These are phyloP conservation scores for Laticauda colubrina DNA, from an alignment of 2,113 vertebrate species.

Conservation along the genomic window DNA sequence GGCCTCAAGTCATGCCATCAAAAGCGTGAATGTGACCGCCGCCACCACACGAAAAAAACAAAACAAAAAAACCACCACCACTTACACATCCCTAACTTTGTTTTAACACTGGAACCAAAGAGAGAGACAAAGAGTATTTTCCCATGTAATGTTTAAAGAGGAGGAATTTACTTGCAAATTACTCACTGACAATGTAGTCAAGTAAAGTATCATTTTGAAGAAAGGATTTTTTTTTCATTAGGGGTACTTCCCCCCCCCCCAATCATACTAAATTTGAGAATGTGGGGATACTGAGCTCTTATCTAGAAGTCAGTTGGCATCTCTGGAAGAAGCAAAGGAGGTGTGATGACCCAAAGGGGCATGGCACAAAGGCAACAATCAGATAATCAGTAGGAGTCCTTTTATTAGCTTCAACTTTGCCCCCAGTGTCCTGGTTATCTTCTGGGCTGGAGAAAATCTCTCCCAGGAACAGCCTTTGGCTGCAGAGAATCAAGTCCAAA, in stretches of 20 bases:
- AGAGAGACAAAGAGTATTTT: background rate
- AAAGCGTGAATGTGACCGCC: background rate
- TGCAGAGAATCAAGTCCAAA: no score
- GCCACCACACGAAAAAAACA: background rate
- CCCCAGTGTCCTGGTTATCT: no score
- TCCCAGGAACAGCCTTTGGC: no score
- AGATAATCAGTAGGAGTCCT: no score
- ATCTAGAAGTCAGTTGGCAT: background rate
- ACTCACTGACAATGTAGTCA: background rate
- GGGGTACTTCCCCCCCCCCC: accelerated
- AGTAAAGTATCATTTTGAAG: background rate
- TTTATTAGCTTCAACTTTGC: no score
- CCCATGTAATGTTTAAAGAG: background rate
- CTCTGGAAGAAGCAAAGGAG: background rate
- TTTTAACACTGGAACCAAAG: background rate
- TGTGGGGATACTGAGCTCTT: background rate
- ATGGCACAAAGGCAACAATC: no score
- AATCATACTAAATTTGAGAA: background rate
- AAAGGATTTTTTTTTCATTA: background rate
- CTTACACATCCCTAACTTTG: background rate
- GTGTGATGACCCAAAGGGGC: no score
- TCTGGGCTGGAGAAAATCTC: no score
- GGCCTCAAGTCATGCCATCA: background rate
- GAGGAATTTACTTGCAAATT: background rate
- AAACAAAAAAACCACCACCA: no score